These are phyloP conservation scores for Dynastes maya DNA, from an alignment of 2,888 invertebrate genomes.

Conservation along the genomic window DNA sequence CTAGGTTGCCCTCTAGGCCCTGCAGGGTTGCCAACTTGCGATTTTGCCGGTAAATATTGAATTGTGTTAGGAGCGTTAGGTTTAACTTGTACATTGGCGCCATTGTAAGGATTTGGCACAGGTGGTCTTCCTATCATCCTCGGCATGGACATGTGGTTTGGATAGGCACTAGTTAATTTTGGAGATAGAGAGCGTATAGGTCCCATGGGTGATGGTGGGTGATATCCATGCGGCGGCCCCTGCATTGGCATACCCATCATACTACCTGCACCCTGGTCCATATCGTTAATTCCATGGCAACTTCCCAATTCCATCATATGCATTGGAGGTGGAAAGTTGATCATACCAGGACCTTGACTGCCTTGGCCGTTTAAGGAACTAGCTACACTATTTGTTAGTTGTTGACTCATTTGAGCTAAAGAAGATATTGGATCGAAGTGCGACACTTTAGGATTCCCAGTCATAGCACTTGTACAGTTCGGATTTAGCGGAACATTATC, in stretches of 20 bases:
- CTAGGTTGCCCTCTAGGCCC: constrained; percentile 88
- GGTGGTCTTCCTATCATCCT: constrained; percentile 80
- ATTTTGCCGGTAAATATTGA: constrained; percentile 96
- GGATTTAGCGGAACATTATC: constrained; percentile 81
- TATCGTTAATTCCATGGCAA: constrained; percentile 68
- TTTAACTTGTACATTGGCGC: constrained; percentile 93
- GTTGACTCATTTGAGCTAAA: constrained; percentile 95
- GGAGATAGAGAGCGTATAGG: constrained; percentile 76
- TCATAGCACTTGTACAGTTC: constrained; percentile 74
- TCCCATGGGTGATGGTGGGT: constrained; percentile 66
- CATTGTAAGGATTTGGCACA: constrained; percentile 79
- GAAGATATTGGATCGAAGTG: constrained; percentile 96
- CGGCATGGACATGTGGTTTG: constrained; percentile 70
- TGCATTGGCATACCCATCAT: constrained; percentile 69
- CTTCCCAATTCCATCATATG: constrained; percentile 70
- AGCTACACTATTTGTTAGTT: constrained; percentile 84
- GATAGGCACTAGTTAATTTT: constrained; percentile 77
- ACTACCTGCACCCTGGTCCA: constrained; percentile 63
- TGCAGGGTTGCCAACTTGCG: constrained; percentile 83
- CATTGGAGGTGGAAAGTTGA: constrained; percentile 73
- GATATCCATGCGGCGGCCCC: constrained; percentile 68
- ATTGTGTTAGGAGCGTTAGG: constrained; percentile 98
- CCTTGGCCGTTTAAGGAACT: constrained; percentile 76
- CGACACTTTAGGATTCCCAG: constrained; percentile 76
- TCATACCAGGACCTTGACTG: constrained; percentile 71